Conservation (phyloP, 1,140 invertebrate species). For the Hesperophylax magnus region DNA sequence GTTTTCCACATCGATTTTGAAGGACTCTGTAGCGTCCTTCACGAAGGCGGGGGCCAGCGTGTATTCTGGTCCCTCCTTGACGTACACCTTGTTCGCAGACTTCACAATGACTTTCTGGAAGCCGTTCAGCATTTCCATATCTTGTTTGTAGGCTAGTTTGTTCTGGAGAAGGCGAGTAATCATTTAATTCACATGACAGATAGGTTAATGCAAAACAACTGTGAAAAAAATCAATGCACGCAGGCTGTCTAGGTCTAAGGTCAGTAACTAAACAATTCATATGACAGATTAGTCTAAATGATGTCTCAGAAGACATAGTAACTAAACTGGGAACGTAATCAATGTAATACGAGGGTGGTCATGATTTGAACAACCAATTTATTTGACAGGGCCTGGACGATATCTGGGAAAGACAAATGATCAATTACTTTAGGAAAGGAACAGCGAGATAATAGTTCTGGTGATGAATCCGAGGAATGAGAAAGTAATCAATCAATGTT, state of each 20-base stretch:
- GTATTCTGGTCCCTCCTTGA: slow-evolving; percentile 36
- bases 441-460: neutral
- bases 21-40: slow-evolving; percentile 26
- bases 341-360: no score
- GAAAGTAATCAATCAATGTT: neutral
- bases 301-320: no score
- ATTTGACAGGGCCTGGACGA: neutral
- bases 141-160: slow-evolving; percentile 22
- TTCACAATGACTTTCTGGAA: slow-evolving; percentile 41
- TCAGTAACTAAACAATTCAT: neutral
- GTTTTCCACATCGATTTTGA: slow-evolving; percentile 40
- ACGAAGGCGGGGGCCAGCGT: slow-evolving; percentile 26
- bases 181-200: no score
- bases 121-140: slow-evolving; percentile 30
- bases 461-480: neutral
- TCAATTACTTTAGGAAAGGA: neutral
- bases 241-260: neutral
- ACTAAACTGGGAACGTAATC: no score
- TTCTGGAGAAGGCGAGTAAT: slow-evolving; percentile 16
- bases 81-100: slow-evolving; percentile 44
- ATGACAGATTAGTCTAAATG: neutral
- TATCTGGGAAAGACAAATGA: neutral
- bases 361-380: no score
- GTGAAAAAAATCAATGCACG: slow-evolving; percentile 55
- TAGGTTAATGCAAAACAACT: neutral